These are phyloP conservation scores for Seriola aureovittata DNA, from an alignment of 2,113 vertebrate genomes.

Conservation along the genomic window DNA sequence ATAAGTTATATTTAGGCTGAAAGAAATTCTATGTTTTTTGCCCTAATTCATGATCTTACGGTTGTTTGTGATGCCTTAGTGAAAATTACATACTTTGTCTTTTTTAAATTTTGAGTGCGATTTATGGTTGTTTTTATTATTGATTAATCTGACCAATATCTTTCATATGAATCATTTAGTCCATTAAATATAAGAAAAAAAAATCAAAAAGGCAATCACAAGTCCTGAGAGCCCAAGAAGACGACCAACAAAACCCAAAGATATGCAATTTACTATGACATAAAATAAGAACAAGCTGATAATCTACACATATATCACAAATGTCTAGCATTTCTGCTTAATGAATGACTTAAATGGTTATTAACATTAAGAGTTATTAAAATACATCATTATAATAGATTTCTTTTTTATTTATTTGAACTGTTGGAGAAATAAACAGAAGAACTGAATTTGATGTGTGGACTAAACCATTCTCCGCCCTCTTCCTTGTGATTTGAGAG, in stretches of 20 bases:
- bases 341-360: no score
- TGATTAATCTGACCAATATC: not conserved
- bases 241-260: not conserved
- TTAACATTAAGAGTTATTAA: no score
- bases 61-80: not conserved
- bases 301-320: not conserved
- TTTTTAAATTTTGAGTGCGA: no score
- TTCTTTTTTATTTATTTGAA: not conserved
- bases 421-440: not conserved
- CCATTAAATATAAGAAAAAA: no score
- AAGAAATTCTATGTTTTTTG: not conserved
- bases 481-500: not conserved
- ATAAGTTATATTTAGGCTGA: conserved; percentile 10
- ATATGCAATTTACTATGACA: not conserved
- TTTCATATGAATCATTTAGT: not conserved
- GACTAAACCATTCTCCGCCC: not conserved
- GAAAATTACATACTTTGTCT: no score
- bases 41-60: not conserved
- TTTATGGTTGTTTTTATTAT: not conserved
- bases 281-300: no score
- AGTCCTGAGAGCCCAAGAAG: no score
- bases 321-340: not conserved
- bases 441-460: no score
- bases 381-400: not conserved
- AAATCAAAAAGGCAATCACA: not conserved